Evolutionary conservation across 2,113 vertebrate genomes (phyloP).

Genomic region (Anguilla rostrata): DNA sequence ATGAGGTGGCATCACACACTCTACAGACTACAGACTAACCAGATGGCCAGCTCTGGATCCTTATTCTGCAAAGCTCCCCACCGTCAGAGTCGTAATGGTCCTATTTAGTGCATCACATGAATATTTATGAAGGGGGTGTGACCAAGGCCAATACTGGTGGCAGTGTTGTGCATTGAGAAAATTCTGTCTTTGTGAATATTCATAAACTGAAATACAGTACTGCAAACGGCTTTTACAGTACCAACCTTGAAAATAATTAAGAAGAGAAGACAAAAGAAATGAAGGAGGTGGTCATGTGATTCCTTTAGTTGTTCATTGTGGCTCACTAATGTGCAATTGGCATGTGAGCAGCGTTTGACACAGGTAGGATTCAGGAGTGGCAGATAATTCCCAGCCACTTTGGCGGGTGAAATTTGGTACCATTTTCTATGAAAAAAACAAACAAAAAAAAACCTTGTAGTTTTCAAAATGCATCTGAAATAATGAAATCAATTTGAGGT

Average conservation of each 20-base stretch:
- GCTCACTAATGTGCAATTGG: too few species aligned
- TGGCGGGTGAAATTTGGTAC: too few species aligned
- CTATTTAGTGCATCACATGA: background rate
- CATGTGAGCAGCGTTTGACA: too few species aligned
- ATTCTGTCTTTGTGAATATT: background rate
- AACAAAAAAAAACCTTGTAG: too few species aligned
- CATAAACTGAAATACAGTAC: background rate
- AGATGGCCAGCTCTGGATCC: background rate
- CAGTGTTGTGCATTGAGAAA: background rate
- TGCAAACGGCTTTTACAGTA: background rate
- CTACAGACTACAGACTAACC: background rate
- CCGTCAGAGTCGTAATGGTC: background rate
- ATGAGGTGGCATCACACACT: constrained; percentile 17
- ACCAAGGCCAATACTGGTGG: background rate
- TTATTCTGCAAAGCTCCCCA: background rate
- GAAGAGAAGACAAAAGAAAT: background rate
- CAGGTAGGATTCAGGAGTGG: too few species aligned
- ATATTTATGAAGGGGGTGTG: background rate
- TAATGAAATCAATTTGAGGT: too few species aligned
- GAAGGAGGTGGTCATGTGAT: too few species aligned
- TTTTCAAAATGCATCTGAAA: too few species aligned
- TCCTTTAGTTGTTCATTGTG: too few species aligned
- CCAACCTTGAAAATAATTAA: background rate
- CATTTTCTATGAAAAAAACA: too few species aligned
- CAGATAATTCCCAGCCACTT: too few species aligned